These are phyloP conservation scores for Rhizoglyphus robini DNA, from an alignment of 1,140 invertebrate species.

Conservation along the genomic window DNA sequence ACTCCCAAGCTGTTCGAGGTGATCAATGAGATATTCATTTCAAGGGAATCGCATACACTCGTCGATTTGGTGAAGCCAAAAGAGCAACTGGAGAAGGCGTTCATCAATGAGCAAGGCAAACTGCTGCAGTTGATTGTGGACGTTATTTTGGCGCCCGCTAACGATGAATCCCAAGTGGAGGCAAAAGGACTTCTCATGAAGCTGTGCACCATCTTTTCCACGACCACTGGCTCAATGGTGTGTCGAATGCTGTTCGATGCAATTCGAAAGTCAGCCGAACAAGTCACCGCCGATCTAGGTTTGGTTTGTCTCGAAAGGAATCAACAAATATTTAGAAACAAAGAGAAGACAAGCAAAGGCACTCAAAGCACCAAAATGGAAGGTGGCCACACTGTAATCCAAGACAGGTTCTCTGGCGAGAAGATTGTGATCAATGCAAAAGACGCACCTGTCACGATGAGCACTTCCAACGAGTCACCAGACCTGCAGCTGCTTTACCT, in stretches of 20 bases:
- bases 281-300: no score
- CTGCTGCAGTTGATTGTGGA: constrained; percentile 55
- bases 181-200: constrained; percentile 60
- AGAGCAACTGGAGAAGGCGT: constrained; percentile 33
- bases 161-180: constrained; percentile 68
- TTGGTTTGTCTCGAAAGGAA: no score
- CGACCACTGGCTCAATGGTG: constrained; percentile 45
- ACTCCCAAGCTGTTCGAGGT: no score
- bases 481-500: constrained; percentile 57
- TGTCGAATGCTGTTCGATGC: constrained; percentile 56
- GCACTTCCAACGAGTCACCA: constrained; percentile 45
- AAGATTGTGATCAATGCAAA: constrained; percentile 55
- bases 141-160: constrained; percentile 62
- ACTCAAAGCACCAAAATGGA: constrained; percentile 19
- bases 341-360: constrained; percentile 32
- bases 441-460: no score
- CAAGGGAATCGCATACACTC: no score
- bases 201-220: constrained; percentile 53
- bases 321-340: constrained; percentile 52
- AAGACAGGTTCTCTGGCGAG: constrained; percentile 52
- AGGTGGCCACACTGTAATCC: constrained; percentile 28
- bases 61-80: no score
- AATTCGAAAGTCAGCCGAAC: no score
- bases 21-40: no score
- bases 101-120: constrained; percentile 46